phyloP scores from a whole-genome alignment of 2,113 vertebrate species.

The Phyllostomus hastatus region DNA sequence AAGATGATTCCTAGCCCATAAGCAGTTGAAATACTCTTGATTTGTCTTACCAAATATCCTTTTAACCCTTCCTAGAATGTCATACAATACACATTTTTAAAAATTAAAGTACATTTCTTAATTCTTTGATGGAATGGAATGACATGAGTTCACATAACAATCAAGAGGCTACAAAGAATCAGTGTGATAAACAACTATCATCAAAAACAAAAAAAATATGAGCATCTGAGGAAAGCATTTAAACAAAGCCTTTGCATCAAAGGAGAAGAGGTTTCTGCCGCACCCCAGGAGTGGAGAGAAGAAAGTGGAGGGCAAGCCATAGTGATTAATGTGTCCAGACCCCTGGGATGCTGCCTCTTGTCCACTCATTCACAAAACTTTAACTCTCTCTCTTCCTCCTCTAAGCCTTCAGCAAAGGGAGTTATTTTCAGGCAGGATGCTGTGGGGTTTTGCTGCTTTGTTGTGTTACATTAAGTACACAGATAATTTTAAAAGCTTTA shows the following conservation, averaged over 20 bases:
- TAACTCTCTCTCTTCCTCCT: not conserved
- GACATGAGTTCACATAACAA: not conserved
- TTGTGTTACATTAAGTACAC: not conserved
- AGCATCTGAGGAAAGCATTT: not conserved
- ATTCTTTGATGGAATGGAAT: not conserved
- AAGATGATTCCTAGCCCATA: not conserved
- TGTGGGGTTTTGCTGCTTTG: not conserved
- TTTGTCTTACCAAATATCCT: not conserved
- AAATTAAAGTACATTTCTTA: not conserved
- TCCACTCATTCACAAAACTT: not conserved
- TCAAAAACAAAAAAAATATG: not conserved
- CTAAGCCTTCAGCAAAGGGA: not conserved
- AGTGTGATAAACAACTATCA: not conserved
- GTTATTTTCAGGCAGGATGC: not conserved
- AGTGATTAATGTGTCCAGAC: not conserved
- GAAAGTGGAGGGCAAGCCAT: not conserved
- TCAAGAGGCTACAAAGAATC: conserved; percentile 1
- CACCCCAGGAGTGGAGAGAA: not conserved
- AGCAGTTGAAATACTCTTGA: not conserved
- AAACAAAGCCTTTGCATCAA: not conserved
- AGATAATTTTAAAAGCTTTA: conserved; percentile 23
- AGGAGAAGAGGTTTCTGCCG: not conserved
- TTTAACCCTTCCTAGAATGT: conserved; percentile 4
- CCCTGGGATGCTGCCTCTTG: not conserved
- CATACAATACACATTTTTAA: not conserved